Percentiles rank a stretch among this genome's conserved stretches.
phyloP scores from a whole-genome alignment of 2,797 vertebrate species.

The Gymnocypris eckloni region DNA sequence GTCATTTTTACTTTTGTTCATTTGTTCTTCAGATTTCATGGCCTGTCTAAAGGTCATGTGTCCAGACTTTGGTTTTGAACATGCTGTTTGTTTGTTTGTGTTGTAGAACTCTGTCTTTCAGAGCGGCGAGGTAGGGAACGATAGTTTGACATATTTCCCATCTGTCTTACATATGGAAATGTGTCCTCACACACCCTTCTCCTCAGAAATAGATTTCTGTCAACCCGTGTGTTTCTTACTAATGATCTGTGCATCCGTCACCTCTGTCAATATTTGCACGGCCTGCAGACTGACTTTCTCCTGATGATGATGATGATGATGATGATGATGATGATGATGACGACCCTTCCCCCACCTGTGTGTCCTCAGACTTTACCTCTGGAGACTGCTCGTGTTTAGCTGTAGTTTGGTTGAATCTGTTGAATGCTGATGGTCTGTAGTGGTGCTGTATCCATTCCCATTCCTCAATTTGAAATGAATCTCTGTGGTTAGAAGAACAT shows the following conservation, averaged over 20 bases:
- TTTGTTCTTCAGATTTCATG: neutral
- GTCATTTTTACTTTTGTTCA: neutral
- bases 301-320: too few species aligned
- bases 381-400: neutral
- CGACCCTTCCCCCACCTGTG: neutral
- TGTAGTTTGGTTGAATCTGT: conserved; percentile 29
- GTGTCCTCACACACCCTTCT: conserved; percentile 29
- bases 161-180: conserved; percentile 8
- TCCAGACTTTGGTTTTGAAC: neutral
- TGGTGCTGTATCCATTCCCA: neutral
- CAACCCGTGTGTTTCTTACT: conserved; percentile 7
- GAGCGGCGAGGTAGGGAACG: conserved; percentile 79
- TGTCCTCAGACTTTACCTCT: conserved; percentile 10
- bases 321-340: neutral
- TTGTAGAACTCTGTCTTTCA: conserved; percentile 83
- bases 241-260: conserved; percentile 8
- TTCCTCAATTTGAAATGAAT: neutral
- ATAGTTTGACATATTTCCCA: conserved; percentile 48
- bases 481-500: neutral
- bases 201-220: neutral
- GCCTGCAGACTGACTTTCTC: conserved; percentile 7
- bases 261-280: conserved; percentile 21
- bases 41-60: neutral
- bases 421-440: conserved; percentile 34
- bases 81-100: conserved; percentile 46